Evolutionary conservation across 2,113 vertebrate genomes (phyloP).

Genomic region (Tauraco erythrolophus): DNA sequence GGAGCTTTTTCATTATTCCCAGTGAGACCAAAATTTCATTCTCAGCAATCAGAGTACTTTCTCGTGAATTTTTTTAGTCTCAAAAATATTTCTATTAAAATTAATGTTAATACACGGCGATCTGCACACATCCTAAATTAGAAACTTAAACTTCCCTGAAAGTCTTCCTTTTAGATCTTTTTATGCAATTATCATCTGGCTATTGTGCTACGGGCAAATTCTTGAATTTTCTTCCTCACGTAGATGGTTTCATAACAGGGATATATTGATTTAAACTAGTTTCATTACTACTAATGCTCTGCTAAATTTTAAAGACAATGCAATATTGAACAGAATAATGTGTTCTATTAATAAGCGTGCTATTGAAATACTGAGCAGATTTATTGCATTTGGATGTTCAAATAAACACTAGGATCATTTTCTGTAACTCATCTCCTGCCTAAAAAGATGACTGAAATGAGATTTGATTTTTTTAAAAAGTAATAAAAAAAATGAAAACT

Average conservation of each 20-base stretch:
- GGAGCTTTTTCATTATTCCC: neutral
- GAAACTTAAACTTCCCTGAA: neutral
- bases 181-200: neutral
- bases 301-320: constrained; percentile 82
- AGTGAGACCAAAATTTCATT: constrained; percentile 14
- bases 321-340: constrained; percentile 81
- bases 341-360: constrained; percentile 78
- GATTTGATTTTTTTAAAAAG: constrained; percentile 64
- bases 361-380: constrained; percentile 76
- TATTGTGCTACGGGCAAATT: constrained; percentile 31
- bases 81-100: constrained; percentile 21
- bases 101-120: neutral
- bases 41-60: neutral
- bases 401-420: constrained; percentile 75
- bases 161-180: constrained; percentile 16
- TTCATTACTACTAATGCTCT: constrained; percentile 79
- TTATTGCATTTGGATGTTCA: constrained; percentile 77
- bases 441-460: constrained; percentile 66
- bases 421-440: constrained; percentile 72
- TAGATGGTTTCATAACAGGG: constrained; percentile 67
- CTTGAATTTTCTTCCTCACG: constrained; percentile 44
- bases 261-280: constrained; percentile 77
- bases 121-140: neutral
- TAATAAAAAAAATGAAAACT: constrained; percentile 70
- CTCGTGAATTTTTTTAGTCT: neutral